Base-by-base conservation (phyloP, 2,797 vertebrate genomes). In the Chanos chanos region DNA sequence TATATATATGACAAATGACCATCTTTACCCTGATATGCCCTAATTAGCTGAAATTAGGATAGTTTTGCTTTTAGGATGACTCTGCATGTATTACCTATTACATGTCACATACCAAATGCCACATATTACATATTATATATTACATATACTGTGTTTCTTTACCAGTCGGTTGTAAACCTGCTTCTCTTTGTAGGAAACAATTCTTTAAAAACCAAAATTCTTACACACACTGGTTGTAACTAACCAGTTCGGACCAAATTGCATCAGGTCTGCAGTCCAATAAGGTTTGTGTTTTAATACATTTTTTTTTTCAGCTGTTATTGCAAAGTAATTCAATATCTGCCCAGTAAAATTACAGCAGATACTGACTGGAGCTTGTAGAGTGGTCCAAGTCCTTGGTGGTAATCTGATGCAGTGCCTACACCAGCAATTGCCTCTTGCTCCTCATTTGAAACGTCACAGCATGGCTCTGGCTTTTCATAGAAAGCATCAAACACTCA, bases 401-500 rank as follows among this genome's bases (percentile, higher is more conserved):
- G 43, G 41, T 16, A 55, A 64, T 57, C 28, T n/a, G 37, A 34
- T 33, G 21, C 28, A 34, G 21, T 34, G 39, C 9, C 16, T 28
- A 43, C 7, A 34, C 33, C 19, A 33, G 37, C 13, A 18, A 43
- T 37, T 65, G 51, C 75, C 41, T 69, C 53, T 16, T 73, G 56
- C 36, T 60, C 70, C 68, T 58, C 64, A 43, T 77, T 47, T 73
- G 73, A 41, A 47, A 15, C 19, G 48, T 22, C 45, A 60, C 53
- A 40, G 25, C 71, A 39, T 45, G 58, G 47, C 37, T 24, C 28
- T 10, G 43, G 65, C 70, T 63, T 41, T 79, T 77, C 61, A 48
- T 62, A 64, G 71, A 78, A 67, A 72, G 74, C 64, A 72, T 77
- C 77, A 70, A 55, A 64, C 55, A 56, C 76, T 71, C 71, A 71